Conservation (phyloP, 2,113 vertebrate species). For the Zeus faber region DNA sequence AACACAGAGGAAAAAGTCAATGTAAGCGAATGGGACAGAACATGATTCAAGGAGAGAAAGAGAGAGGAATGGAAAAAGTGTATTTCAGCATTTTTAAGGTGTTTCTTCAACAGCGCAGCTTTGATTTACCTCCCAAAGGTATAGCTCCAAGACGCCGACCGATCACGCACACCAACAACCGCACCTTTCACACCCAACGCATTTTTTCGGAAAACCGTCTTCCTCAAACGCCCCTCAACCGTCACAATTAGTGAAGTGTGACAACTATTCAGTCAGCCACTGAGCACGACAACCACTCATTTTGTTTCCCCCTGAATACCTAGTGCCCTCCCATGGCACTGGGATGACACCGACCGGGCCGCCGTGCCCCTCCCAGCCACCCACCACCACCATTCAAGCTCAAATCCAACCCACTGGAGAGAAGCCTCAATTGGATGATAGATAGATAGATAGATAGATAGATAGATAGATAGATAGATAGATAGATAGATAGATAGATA, state of each 20-base stretch:
- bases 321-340: conserved; percentile 42
- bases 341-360: conserved; percentile 40
- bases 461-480: neutral
- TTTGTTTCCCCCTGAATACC: conserved; percentile 37
- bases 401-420: neutral
- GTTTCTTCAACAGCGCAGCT: neutral
- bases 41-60: neutral
- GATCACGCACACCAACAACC: too few species aligned
- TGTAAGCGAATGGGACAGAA: neutral
- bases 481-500: too few species aligned
- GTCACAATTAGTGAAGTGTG: neutral
- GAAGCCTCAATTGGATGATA: too few species aligned
- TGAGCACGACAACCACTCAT: conserved; percentile 17
- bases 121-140: neutral
- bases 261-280: conserved; percentile 4
- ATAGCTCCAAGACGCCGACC: neutral
- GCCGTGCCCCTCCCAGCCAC: conserved; percentile 21
- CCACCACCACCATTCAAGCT: conserved; percentile 30
- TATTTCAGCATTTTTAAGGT: neutral
- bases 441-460: conserved; percentile 75
- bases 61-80: neutral
- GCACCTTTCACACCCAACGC: too few species aligned
- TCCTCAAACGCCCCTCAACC: neutral
- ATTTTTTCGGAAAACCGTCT: neutral
- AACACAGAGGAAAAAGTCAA: conserved; percentile 19